Conservation (phyloP, 2,797 vertebrate species). For the Cossypha caffra region DNA sequence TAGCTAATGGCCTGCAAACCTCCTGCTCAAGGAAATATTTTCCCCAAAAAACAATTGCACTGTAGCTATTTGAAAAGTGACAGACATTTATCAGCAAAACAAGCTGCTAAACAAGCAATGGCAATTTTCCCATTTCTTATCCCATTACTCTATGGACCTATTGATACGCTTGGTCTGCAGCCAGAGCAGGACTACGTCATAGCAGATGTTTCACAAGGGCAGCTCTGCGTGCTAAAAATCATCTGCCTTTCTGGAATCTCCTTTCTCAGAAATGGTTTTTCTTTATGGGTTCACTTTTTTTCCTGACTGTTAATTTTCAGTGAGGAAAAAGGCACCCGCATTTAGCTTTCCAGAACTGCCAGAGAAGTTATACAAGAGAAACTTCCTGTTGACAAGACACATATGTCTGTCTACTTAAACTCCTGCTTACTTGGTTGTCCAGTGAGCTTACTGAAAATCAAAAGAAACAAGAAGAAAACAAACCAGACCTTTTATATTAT, state of each 20-base stretch:
- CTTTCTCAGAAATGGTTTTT: conserved; percentile 24
- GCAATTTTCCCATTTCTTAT: conserved; percentile 64
- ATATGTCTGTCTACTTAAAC: conserved; percentile 6
- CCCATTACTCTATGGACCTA: conserved; percentile 49
- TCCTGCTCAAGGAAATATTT: conserved; percentile 64
- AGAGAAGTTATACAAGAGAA: conserved; percentile 55
- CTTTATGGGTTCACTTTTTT: not conserved
- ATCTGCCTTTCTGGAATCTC: conserved; percentile 32
- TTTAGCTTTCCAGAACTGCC: conserved; percentile 30
- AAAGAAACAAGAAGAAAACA: not conserved
- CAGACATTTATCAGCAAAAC: conserved; percentile 62
- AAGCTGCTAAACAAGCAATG: conserved; percentile 68
- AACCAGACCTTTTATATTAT: not conserved
- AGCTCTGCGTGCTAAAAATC: conserved; percentile 49
- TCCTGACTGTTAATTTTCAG: not conserved
- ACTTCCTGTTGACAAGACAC: conserved; percentile 55
- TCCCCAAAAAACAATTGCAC: conserved; percentile 14
- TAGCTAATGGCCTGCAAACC: conserved; percentile 40
- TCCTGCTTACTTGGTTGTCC: not conserved
- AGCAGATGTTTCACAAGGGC: conserved; percentile 63
- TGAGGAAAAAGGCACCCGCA: not conserved
- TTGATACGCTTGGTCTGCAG: conserved; percentile 50
- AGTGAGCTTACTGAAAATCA: not conserved
- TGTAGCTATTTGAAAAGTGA: conserved; percentile 57
- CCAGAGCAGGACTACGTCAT: conserved; percentile 55